Base-by-base conservation (phyloP, 2,888 invertebrate species). In the Himalopsyche kuldschensis region DNA sequence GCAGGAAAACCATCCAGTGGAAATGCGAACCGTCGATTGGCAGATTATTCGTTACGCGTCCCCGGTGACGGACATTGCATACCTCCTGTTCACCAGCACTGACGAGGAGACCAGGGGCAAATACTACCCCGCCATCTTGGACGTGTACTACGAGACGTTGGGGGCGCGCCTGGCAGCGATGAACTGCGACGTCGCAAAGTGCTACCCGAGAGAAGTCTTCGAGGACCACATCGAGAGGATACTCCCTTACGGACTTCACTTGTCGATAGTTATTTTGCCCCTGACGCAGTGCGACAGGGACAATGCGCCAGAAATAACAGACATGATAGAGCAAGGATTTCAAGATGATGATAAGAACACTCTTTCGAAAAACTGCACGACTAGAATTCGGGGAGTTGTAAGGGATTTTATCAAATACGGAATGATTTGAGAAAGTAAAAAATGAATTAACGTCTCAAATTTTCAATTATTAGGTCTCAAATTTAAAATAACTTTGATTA, bases 1-100 rank as follows among this genome's bases (percentile, higher is more conserved):
- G 1, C 81, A 85, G 85, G 79, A 81, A 20, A 79, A 63, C 24
- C 78, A 69, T n/a, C 76, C 79, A 3, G 69, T 81, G n/a, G 75
- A 83, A 6, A 76, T 85, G 85, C 48, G 75, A 15, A 46, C 83
- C 20, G n/a, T 84, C 11, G 85, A 85, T 47, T 85, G 85, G 85
- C 85, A 85, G 46, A n/a, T 82, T 0, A 15, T 55, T 4, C 75
- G 81, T 15, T 31, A 47, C 10, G 81, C 85, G 17, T 83, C 85
- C 11, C 85, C 85, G 20, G 79, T 69, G 10, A 85, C 81, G 32
- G 85, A 85, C 55, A 27, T 85, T 6, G 30, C 82, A 30, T 84
- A 85, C 79, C 30, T 84, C 35, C 24, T 84, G 6, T 85, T 82
- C 27, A 46, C 81, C 20, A 75, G 82, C 15, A 82, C 82, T 4